Percentiles rank a stretch among this genome's conserved stretches.
These are phyloP conservation scores for Antitype chi DNA, from an alignment of 2,888 invertebrate species.

Conservation along the genomic window DNA sequence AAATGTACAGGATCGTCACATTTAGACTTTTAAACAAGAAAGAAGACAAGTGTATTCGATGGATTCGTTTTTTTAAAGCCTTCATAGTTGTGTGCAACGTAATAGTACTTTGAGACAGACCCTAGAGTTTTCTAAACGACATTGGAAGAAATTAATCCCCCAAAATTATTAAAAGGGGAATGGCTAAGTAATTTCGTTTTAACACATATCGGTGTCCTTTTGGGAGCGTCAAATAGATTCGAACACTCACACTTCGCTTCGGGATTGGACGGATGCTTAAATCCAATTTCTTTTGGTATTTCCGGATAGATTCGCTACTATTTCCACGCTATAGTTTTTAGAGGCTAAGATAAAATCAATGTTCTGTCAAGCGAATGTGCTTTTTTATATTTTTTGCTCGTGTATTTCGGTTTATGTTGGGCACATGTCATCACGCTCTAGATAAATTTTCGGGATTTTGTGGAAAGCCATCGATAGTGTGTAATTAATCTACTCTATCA, in stretches of 20 bases:
- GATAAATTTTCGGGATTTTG: not conserved
- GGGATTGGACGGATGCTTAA: constrained; percentile 67
- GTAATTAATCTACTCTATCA: not conserved
- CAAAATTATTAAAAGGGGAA: constrained; percentile 15
- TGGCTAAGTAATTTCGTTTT: constrained; percentile 55
- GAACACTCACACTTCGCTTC: constrained; percentile 50
- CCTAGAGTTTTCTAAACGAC: not conserved
- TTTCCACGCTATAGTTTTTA: constrained; percentile 52
- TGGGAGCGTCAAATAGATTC: constrained; percentile 43
- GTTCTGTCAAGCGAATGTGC: constrained; percentile 21
- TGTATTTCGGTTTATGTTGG: constrained; percentile 4
- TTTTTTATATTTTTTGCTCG: constrained; percentile 8
- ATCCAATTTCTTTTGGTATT: constrained; percentile 68
- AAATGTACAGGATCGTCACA: constrained; percentile 5
- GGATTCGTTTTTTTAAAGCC: not conserved
- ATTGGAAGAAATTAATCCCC: constrained; percentile 17
- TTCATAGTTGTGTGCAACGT: not conserved
- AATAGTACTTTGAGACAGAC: not conserved
- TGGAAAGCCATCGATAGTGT: not conserved
- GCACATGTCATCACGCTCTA: not conserved
- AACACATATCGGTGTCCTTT: constrained; percentile 48
- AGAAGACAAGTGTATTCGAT: not conserved
- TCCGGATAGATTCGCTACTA: constrained; percentile 51
- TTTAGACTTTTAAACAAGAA: constrained; percentile 4
- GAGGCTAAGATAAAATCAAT: constrained; percentile 51